These are phyloP conservation scores for Aptenodytes patagonicus DNA, from an alignment of 2,113 vertebrate genomes.

Conservation along the genomic window DNA sequence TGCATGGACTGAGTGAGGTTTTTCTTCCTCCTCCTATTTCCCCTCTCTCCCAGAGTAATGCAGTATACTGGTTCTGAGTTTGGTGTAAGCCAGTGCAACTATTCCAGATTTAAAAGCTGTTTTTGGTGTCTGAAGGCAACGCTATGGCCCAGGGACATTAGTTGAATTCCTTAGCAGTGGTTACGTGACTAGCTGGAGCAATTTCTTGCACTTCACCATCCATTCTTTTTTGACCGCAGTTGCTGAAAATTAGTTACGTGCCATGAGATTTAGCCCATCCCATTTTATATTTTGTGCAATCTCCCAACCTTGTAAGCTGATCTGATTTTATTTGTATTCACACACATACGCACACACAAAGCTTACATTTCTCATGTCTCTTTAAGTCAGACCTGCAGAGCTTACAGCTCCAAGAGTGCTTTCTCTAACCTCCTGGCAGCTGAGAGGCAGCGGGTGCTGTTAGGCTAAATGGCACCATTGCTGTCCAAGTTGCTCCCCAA, in stretches of 20 bases:
- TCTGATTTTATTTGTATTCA: neutral
- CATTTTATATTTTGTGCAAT: neutral
- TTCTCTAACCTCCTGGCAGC: neutral
- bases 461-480: accelerated
- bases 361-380: neutral
- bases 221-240: neutral
- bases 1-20: neutral
- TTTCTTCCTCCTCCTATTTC: neutral
- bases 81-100: neutral
- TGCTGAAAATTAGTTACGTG: neutral
- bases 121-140: neutral
- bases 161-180: neutral
- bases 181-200: neutral
- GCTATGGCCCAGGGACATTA: neutral
- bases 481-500: neutral
- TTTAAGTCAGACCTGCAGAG: neutral
- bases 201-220: neutral
- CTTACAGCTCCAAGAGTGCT: neutral
- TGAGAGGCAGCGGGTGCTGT: neutral
- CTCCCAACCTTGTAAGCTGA: neutral
- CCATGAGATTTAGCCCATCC: neutral
- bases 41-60: neutral
- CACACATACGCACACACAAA: neutral
- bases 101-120: neutral
- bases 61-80: neutral